Evolutionary conservation across 2,888 invertebrate species (phyloP), one percentile per base, ranked within the genome.

Genomic region (Dasysyrphus albostriatus): DNA sequence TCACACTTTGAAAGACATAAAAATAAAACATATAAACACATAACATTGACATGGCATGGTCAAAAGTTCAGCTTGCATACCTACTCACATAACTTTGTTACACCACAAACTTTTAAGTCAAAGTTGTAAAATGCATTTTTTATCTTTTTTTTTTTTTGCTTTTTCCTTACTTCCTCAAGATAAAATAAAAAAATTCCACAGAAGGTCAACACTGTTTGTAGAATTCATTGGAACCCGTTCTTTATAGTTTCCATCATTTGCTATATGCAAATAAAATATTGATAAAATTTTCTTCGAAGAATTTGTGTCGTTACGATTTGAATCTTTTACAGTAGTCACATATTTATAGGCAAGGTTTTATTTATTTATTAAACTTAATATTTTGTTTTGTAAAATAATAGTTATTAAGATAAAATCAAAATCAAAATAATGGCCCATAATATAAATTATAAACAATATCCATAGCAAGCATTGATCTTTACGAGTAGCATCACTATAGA

Each of bases 61-160:
- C 29, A 63, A 42, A 63, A 63, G 61, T 63, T 63, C 29, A 63
- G 8, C 24, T 29, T 63, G 42, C 4, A 63, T 24, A 24, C 4
- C 42, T 24, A 24, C 29, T 42, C 24, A 44, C n/a, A 63, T 63
- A 63, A 42, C 61, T 63, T 63, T 42, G 42, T 63, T 63, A 63
- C 61, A 63, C 42, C 42, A 63, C 10, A 63, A 63, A 3, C 29
- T 42, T 29, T 4, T 4, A 39, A 24, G 14, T 29, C 7, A 42
- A 42, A 44, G 24, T 24, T 42, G 39, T n/a, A 44, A 44, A 29
- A 16, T 47, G 44, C 44, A 63, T 44, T 44, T 5, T 34, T 58
- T 34, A 16, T 58, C 2, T 8, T 16, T 9, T 3, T 10, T 0
- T 19, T 37, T 37, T 10, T 0, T 19, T 37, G 16, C 9, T 19